These are phyloP conservation scores for Trigoniulus corallinus DNA, from an alignment of 1,140 invertebrate species.

Conservation along the genomic window DNA sequence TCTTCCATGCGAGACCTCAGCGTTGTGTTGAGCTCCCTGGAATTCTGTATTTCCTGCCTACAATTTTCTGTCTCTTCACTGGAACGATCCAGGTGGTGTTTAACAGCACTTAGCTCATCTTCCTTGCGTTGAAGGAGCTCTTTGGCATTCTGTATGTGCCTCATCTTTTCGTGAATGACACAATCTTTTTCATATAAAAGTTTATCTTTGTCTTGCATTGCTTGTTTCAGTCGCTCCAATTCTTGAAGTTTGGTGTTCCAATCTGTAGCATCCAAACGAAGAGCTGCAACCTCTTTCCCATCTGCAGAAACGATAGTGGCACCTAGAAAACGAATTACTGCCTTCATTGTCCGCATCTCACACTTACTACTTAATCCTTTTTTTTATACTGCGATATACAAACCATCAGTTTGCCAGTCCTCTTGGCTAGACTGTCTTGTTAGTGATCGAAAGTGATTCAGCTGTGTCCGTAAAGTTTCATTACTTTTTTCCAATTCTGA, in stretches of 20 bases:
- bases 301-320: too few species aligned
- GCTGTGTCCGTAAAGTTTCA: too few species aligned
- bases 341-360: too few species aligned
- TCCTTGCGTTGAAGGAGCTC: constrained; percentile 16
- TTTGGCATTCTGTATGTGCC: constrained; percentile 18
- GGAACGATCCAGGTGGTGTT: constrained; percentile 23
- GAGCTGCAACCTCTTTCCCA: too few species aligned
- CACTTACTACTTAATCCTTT: too few species aligned
- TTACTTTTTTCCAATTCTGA: constrained; percentile 31
- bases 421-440: too few species aligned
- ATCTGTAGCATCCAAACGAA: background rate
- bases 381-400: too few species aligned
- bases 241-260: background rate
- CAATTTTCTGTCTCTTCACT: constrained; percentile 21
- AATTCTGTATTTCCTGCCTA: constrained; percentile 17
- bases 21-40: constrained; percentile 14
- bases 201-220: constrained; percentile 12
- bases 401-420: too few species aligned
- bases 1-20: constrained; percentile 15
- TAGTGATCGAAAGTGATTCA: too few species aligned
- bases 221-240: background rate
- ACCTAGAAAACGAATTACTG: too few species aligned
- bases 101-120: constrained; percentile 16
- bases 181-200: constrained; percentile 13
- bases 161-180: constrained; percentile 12